These are phyloP conservation scores for Epinephelus lanceolatus DNA, from an alignment of 2,113 vertebrate species.

Conservation along the genomic window DNA sequence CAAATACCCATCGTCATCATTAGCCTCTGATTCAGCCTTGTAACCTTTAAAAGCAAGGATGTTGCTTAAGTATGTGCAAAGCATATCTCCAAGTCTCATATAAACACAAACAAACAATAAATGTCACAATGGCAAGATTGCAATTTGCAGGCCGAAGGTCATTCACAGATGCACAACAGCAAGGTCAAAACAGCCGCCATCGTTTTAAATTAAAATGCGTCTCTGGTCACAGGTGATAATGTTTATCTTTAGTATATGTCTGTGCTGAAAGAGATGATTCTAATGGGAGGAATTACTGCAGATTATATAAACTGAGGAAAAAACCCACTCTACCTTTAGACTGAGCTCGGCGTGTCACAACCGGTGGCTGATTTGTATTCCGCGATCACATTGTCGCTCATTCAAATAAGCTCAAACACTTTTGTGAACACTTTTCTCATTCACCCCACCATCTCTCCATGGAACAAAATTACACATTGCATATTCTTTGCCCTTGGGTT, in stretches of 20 bases:
- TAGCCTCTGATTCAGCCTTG: not conserved
- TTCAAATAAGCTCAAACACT: constrained; percentile 71
- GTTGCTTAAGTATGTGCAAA: not conserved
- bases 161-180: not conserved
- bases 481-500: constrained; percentile 78
- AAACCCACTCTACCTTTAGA: not conserved
- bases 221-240: constrained; percentile 31
- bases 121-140: constrained; percentile 11
- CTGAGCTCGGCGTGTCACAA: constrained; percentile 38
- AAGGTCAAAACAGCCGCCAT: constrained; percentile 6
- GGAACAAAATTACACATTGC: constrained; percentile 68
- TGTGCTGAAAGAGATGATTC: not conserved
- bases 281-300: constrained; percentile 15
- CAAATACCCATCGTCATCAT: not conserved
- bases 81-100: not conserved
- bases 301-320: constrained; percentile 1
- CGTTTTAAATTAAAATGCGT: constrained; percentile 21
- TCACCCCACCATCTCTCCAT: constrained; percentile 40
- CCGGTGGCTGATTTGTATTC: constrained; percentile 70
- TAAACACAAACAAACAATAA: constrained; percentile 28
- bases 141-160: constrained; percentile 30
- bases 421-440: constrained; percentile 60
- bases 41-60: not conserved
- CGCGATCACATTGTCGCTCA: constrained; percentile 53
- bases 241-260: constrained; percentile 23